These are phyloP conservation scores for Clarias platycephalus DNA, from an alignment of 2,797 vertebrate genomes.

Conservation along the genomic window DNA sequence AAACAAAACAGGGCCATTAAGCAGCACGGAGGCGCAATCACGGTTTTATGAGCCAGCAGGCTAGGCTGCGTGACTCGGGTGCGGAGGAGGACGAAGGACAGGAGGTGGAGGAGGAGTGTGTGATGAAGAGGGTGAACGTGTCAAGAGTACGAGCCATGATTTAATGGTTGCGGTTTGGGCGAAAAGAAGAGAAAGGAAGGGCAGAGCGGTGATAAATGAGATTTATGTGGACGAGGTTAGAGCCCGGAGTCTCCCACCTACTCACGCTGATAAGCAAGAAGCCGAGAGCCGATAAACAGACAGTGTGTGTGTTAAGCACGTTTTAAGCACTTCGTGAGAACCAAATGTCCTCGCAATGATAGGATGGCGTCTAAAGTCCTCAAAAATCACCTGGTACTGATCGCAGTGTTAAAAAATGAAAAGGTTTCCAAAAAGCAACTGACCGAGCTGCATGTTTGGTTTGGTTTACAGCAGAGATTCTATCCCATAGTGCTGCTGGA, in stretches of 20 bases:
- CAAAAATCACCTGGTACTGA: neutral
- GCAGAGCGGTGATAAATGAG: slow-evolving; percentile 2
- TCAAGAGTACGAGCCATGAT: neutral
- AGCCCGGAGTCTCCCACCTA: slow-evolving; percentile 10
- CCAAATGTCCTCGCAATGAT: neutral
- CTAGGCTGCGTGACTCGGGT: slow-evolving; percentile 3
- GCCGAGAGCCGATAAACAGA: slow-evolving; percentile 1
- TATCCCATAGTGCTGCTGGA: neutral
- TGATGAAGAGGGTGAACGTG: neutral
- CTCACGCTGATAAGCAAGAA: slow-evolving; percentile 18
- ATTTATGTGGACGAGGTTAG: slow-evolving; percentile 34
- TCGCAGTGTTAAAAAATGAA: neutral
- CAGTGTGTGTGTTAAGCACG: slow-evolving; percentile 27
- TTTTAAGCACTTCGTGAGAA: neutral
- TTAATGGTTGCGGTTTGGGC: neutral
- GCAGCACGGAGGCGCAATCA: slow-evolving; percentile 13
- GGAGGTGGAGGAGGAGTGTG: neutral
- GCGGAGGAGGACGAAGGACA: slow-evolving; percentile 2
- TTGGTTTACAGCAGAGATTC: neutral
- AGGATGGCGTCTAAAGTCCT: neutral
- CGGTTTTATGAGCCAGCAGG: slow-evolving; percentile 12
- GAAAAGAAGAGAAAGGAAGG: slow-evolving; percentile 12
- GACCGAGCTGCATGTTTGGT: neutral
- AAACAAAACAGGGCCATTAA: slow-evolving; percentile 29
- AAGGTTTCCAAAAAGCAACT: neutral